Base-by-base conservation (phyloP, 1,140 invertebrate genomes). In the Teleopsis dalmanni region DNA sequence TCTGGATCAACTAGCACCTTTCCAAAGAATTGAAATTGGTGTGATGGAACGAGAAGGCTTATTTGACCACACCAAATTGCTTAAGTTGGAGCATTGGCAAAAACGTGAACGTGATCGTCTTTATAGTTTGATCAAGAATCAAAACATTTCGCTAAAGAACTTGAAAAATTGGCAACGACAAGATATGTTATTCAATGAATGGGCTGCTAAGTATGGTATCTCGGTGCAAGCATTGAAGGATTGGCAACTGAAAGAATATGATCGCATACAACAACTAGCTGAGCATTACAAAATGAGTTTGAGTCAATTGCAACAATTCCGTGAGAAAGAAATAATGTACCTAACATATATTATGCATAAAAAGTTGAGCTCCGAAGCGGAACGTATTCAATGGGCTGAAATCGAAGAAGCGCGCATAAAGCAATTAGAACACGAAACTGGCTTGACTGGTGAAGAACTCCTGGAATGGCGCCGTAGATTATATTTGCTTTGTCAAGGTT, bases 51-150 rank as follows among this genome's bases (percentile, higher is more conserved):
- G 55, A 13, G 56, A 64, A 14, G 54, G 56, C 7, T 21, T 57
- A 3, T 37, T 69, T 14, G 59, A 69, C 21, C 50, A 55, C 3
- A 63, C 53, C 2, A 49, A 44, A 1, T 50, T 69, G 4, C 60
- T 60, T 3, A 22, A 46, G 2, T 37, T 69, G 5, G 54, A 57
- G 29, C 14, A 34, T 1, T 69, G 65, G 65, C 65, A 69, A 52
- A 55, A 56, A 33, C 41, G 51, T 19, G 65, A 69, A 25, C 60
- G 65, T 5, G 65, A 69, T 52, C 65, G 65, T 19, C 50, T 69
- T 0, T 69, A 69, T 36, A 60, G 56, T 6, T 64, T 68, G 22
- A 65, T 69, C 25, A 53, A 57, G 31, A 68, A 57, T 21, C 62
- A 65, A 37, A 65, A 62, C 34, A 60, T 68, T 47, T 59, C 54